phyloP scores from a whole-genome alignment of 2,888 invertebrate species.

The Himalopsyche japonica region DNA sequence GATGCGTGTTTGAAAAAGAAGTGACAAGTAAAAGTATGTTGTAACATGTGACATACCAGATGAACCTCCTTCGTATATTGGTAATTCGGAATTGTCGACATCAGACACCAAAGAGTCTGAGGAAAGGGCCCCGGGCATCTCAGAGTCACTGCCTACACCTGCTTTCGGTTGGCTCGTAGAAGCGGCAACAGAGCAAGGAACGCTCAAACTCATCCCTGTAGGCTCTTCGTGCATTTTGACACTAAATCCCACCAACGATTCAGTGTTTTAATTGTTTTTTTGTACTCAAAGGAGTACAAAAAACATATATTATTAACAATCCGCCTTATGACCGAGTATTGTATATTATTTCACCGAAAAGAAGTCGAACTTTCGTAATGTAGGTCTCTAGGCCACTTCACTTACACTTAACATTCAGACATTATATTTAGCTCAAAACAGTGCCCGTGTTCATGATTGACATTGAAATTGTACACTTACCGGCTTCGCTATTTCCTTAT shows the following conservation, averaged over 20 bases:
- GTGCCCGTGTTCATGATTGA: slow-evolving; percentile 68
- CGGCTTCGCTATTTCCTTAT: neutral
- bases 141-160: slow-evolving; percentile 44
- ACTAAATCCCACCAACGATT: slow-evolving; percentile 43
- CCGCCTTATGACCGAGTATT: slow-evolving; percentile 64
- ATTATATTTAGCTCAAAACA: slow-evolving; percentile 71
- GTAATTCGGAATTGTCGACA: slow-evolving; percentile 60
- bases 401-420: slow-evolving; percentile 79
- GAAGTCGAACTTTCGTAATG: slow-evolving; percentile 61
- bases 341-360: slow-evolving; percentile 52
- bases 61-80: slow-evolving; percentile 64
- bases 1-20: neutral
- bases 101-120: slow-evolving; percentile 56
- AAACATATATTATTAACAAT: slow-evolving; percentile 55
- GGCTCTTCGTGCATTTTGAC: slow-evolving; percentile 70
- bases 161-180: slow-evolving; percentile 59
- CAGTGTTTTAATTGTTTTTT: slow-evolving; percentile 45
- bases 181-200: slow-evolving; percentile 67
- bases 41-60: slow-evolving; percentile 49
- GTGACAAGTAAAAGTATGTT: neutral
- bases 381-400: slow-evolving; percentile 90
- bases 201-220: slow-evolving; percentile 62
- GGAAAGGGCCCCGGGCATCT: slow-evolving; percentile 47
- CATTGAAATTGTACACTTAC: slow-evolving; percentile 52
- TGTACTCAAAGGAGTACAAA: slow-evolving; percentile 53